Base-by-base conservation (phyloP, 2,797 vertebrate species). In the Botia kubotai region DNA sequence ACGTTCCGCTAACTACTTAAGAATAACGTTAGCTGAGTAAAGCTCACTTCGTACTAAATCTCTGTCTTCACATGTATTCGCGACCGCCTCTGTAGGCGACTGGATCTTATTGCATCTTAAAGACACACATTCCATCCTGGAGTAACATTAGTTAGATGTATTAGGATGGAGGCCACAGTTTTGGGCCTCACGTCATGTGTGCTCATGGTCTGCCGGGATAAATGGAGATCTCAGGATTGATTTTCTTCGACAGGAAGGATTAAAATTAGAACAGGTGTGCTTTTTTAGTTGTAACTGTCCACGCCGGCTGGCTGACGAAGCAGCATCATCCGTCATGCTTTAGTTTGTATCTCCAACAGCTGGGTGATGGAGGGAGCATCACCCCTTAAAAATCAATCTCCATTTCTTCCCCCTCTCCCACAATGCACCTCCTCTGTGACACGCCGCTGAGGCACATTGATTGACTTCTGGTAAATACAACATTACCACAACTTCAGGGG, bases 371-470 rank as follows among this genome's bases (percentile, higher is more conserved):
- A 81, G 77, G 57, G 63, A 82, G 55, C 77, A n/a, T 75, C 77
- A 74, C 80, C 72, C 77, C 82, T 84, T 84, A 85, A 76, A 63
- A 86, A 88, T 88, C 87, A 85, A 88, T 86, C 87, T 86, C 82
- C 82, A 86, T 85, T 78, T 81, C 50, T 43, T n/a, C 71, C 50
- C 21, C 29, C 36, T 79, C 77, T 78, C 50, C 75, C 85, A 68
- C 71, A 79, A 69, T 57, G 62, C 12, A 50, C 69, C 55, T 46
- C 46, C 66, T 48, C 50, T 8, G 7, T 29, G 71, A 83, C 16
- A 26, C 14, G 68, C 46, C 53, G 46, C 78, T 58, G 29, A 19
- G 48, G 83, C 69, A 80, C 71, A 81, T 77, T 83, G 84, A 87
- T 83, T 62, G 79, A 80, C 87, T 85, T 81, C 81, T 84, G 80